Conservation (phyloP, 2,113 vertebrate genomes). For the Ploceus nigricollis region DNA sequence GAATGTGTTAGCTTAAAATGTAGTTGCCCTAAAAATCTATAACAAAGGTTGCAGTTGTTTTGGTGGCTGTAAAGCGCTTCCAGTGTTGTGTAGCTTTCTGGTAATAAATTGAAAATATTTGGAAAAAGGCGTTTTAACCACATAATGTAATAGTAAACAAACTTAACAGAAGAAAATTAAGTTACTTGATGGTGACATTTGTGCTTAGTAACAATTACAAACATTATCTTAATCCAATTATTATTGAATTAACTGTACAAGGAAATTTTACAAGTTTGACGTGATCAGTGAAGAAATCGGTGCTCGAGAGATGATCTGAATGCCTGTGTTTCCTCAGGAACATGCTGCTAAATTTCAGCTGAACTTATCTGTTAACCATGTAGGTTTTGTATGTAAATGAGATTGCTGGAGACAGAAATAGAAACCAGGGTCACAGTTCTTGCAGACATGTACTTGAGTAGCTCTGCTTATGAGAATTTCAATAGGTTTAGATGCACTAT, state of each 20-base stretch:
- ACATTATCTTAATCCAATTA: background rate
- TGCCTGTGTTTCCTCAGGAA: background rate
- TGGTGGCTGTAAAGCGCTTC: background rate
- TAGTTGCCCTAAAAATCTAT: background rate
- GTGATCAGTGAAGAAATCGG: background rate
- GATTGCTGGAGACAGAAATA: background rate
- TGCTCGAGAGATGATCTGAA: background rate
- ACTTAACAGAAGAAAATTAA: background rate
- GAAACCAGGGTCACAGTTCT: background rate
- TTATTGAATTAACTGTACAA: background rate
- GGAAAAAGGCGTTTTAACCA: background rate
- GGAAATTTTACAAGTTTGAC: background rate
- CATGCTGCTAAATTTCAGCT: background rate
- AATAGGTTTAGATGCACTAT: background rate
- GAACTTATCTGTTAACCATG: background rate
- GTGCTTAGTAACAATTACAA: background rate
- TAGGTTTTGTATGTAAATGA: background rate
- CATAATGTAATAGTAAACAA: background rate
- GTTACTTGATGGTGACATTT: background rate
- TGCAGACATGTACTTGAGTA: background rate
- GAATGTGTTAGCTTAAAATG: background rate
- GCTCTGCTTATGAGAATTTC: background rate
- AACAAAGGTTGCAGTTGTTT: background rate
- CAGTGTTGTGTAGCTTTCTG: background rate
- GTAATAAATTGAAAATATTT: background rate